phyloP scores from a whole-genome alignment of 2,113 vertebrate species.

The Potamarius usumacintae region DNA sequence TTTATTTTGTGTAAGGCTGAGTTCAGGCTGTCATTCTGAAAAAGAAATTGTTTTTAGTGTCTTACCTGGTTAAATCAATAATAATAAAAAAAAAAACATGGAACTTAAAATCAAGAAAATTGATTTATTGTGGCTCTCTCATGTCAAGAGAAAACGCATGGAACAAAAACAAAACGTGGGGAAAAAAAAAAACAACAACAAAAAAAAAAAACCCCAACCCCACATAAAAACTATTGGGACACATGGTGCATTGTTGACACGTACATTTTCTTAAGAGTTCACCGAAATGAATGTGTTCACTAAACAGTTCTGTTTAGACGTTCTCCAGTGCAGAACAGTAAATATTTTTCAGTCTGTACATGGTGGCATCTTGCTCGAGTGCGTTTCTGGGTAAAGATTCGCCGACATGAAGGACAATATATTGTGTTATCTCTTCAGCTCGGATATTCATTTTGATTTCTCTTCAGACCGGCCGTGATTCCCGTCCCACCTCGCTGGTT shows the following conservation, averaged over 20 bases:
- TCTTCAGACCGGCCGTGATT: neutral
- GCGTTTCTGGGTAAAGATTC: slow-evolving; percentile 4
- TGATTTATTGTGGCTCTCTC: slow-evolving; percentile 32
- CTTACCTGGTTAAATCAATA: neutral
- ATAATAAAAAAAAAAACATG: neutral
- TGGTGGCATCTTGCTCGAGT: slow-evolving; percentile 19
- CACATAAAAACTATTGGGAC: neutral
- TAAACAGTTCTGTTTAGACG: slow-evolving; percentile 27
- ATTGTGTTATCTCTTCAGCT: neutral
- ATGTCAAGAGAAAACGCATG: neutral
- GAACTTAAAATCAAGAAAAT: slow-evolving; percentile 6
- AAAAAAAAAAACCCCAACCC: neutral
- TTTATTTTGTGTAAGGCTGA: neutral
- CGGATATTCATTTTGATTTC: neutral
- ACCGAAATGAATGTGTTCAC: slow-evolving; percentile 26
- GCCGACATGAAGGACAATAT: neutral
- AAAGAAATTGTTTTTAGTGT: neutral
- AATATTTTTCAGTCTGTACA: slow-evolving; percentile 25
- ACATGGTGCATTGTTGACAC: neutral
- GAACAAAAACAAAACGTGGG: neutral
- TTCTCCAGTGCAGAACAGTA: slow-evolving; percentile 18
- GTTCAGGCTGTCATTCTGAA: neutral
- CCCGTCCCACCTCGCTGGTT: neutral
- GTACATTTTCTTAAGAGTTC: neutral
- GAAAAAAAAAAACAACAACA: neutral